Base-by-base conservation (phyloP, 2,888 invertebrate genomes). In the Orthosia incerta region DNA sequence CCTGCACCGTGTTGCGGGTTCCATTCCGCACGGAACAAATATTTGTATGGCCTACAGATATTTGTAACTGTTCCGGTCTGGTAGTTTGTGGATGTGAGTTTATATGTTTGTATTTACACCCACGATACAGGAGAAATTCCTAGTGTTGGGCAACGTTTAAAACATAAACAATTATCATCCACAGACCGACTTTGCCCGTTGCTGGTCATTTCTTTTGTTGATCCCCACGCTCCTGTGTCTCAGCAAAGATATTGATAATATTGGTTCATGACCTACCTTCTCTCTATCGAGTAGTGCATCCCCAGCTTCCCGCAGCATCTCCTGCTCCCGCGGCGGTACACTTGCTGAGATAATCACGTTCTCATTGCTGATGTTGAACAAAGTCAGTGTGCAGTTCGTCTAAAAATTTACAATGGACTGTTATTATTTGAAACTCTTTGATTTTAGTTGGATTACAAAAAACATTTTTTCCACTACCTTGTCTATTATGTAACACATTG, bases 341-440 rank as follows among this genome's bases (percentile, higher is more conserved):
- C 98, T 97, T 59, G 98, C 99, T 39, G 98, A 97, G 88, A 99
- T 97, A 89, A 99, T 98, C 80, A 98, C 98, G 93, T 99, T 99
- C 94, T 99, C 98, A 87, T 98, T 98, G 87, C 98, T 98, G 88
- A 98, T 97, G 92, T 98, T 98, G 95, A 98, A 98, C 80, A 98
- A 96, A 74, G 98, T 98, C 89, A 99, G 95, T 18, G 98, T 98
- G 95, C 99, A 99, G 88, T 98, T 97, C 60, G 98, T 98, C 98
- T 99, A 97, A 12, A 97, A 97, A 84, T n/a, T 79, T 85, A 67
- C 5, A 12, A 13, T 39, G 12, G 11, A 39, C n/a, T 15, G 7
- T 66, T 70, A 26, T 48, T 53, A 46, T 23, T 53, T 50, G 11
- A 26, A 26, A 0, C 11, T 23, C 23, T 3, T 13, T 12, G 20